Evolutionary conservation across 2,797 vertebrate species (phyloP), one percentile per base, ranked within the genome.

Genomic region (Strix occidentalis): DNA sequence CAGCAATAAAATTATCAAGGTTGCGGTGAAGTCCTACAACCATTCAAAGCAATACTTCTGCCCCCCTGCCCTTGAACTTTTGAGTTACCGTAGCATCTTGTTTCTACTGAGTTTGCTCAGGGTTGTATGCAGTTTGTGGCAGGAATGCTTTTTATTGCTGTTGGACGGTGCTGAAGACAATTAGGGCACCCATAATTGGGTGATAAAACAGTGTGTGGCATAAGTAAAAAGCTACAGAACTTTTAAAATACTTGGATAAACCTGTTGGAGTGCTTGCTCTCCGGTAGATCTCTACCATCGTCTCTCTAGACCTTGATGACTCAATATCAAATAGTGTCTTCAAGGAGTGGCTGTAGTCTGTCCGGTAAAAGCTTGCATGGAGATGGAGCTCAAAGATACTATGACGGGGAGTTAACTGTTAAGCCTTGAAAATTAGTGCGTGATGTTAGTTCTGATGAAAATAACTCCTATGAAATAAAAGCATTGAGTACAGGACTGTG

Each of bases 381-480:
- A 81, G 41, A 24, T 41, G 1, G 35, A 77, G 76, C 63, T 81
- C 15, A 1, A 15, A 58, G 91, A 63, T 37, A 14, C 4, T 12
- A 4, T 8, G n/a, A 12, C 1, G 0, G 9, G n/a, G 53, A 68
- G 51, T 33, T 66, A 25, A 41, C 48, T 16, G 41, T 57, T 33
- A 17, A 43, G 20, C 75, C 20, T 31, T n/a, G 80, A 31, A 51
- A 39, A 37, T 10, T 0, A 39, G 17, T 0, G 13, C 0, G 1
- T 28, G 29, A 20, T 29, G 6, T 9, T 17, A 7, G 15, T 60
- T 24, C 4, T 0, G 11, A 21, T 41, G 48, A 16, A 35, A 31
- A 25, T 17, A 3, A 12, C 29, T 69, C 33, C 14, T 26, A 0
- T 35, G 58, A 14, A 37, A 37, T 31, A 13, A 24, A 39, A 51